These are phyloP conservation scores for Protobothrops mucrosquamatus DNA, from an alignment of 2,113 vertebrate genomes.

Conservation along the genomic window DNA sequence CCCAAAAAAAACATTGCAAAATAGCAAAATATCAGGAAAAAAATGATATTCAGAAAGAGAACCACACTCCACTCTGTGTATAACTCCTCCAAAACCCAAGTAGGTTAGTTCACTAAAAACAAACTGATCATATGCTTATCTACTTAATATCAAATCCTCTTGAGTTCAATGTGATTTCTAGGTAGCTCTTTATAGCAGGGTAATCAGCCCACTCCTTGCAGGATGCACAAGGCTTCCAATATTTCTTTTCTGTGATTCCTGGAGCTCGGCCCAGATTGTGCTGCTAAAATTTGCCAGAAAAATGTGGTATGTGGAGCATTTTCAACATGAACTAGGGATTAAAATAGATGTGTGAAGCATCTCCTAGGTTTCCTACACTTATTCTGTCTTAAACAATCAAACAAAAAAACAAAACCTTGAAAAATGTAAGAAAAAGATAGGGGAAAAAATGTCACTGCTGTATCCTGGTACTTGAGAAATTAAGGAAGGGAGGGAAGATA, in stretches of 20 bases:
- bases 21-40: not conserved
- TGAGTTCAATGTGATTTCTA: not conserved
- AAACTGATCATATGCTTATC: not conserved
- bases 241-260: not conserved
- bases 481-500: not conserved
- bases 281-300: not conserved
- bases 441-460: not conserved
- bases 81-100: not conserved
- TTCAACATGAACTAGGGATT: not conserved
- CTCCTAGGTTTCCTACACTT: not conserved
- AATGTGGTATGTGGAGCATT: not conserved
- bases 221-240: not conserved
- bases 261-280: not conserved
- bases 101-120: not conserved
- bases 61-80: not conserved
- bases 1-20: not conserved
- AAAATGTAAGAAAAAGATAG: not conserved
- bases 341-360: not conserved
- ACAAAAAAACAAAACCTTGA: not conserved
- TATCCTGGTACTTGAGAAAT: not conserved
- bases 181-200: not conserved
- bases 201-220: not conserved
- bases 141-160: not conserved
- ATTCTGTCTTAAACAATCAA: not conserved
- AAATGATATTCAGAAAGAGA: not conserved